Evolutionary conservation across 2,113 vertebrate species (phyloP), one percentile per base, ranked within the genome.

Genomic region (Clarias gariepinus): DNA sequence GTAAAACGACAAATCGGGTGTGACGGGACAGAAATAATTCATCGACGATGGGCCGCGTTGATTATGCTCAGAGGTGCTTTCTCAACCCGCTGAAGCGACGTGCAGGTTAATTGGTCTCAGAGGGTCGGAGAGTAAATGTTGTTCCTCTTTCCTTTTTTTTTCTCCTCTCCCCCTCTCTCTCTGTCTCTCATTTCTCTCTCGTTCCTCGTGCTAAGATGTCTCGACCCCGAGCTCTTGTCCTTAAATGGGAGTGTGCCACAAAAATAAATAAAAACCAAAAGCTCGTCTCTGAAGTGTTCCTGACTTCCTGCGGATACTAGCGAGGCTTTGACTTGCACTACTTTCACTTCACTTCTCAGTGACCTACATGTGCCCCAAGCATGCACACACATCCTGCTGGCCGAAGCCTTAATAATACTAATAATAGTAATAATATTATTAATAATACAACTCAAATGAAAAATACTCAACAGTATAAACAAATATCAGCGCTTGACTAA

Each of bases 71-170:
- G 84, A 86, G 89, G 89, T 90, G 88, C 88, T 66, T 81, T 87
- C 83, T 52, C 47, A 68, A 76, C 47, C 87, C 85, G 36, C 58
- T 86, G 84, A 88, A 83, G 82, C 85, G n/a, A 23, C 36, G 86
- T 64, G 30, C 21, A 21, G 15, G 55, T 88, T 94, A 94, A 95
- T 94, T 94, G 92, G 93, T 92, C 93, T 93, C 95, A 52, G n/a
- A n/a, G 93, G 94, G 91, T 94, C 90, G 69, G 18, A 81, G 92
- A 90, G 87, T 90, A 85, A 89, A 90, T 82, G 89, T 81, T 83
- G 66, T 84, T 87, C 64, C 66, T 76, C 41, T 47, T 47, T 47
- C 69, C 28, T 82, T 78, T 83, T 77, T 64, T 4, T 73, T 52
- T 71, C 23, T 4, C 52, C 53, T 33, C 41, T 47, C 33, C 52